Percentiles rank a stretch among this genome's conserved stretches.
These are phyloP conservation scores for Teleogryllus oceanicus DNA, from an alignment of 2,888 invertebrate genomes.

Conservation along the genomic window DNA sequence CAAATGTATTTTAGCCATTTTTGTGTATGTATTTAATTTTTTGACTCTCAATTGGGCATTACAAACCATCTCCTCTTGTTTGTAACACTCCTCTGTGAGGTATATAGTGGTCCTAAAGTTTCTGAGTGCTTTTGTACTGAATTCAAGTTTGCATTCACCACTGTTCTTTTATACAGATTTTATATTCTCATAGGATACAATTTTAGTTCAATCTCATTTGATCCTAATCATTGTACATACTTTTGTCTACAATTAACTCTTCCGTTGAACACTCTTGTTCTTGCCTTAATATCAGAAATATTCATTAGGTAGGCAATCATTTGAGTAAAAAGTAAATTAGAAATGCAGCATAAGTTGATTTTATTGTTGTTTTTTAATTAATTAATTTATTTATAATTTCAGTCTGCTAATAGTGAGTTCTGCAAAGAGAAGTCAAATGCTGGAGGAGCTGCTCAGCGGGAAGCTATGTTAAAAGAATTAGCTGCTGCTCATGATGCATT, in stretches of 20 bases:
- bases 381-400: conserved; percentile 33
- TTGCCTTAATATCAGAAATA: neutral
- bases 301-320: neutral
- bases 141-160: no score
- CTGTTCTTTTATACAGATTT: no score
- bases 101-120: no score
- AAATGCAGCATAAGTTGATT: neutral
- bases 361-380: conserved; percentile 25
- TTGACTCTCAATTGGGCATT: no score
- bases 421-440: conserved; percentile 61
- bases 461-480: conserved; percentile 76
- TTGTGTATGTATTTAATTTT: neutral
- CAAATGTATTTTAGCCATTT: neutral
- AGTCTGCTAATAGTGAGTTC: conserved; percentile 59
- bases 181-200: no score
- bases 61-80: no score
- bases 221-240: no score
- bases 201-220: no score
- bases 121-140: no score
- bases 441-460: conserved; percentile 62
- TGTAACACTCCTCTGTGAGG: no score
- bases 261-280: no score
- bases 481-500: conserved; percentile 90
- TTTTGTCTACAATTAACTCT: no score
- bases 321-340: neutral